phyloP scores from a whole-genome alignment of 2,797 vertebrate genomes.

The Rhabdophis nuchalis region DNA sequence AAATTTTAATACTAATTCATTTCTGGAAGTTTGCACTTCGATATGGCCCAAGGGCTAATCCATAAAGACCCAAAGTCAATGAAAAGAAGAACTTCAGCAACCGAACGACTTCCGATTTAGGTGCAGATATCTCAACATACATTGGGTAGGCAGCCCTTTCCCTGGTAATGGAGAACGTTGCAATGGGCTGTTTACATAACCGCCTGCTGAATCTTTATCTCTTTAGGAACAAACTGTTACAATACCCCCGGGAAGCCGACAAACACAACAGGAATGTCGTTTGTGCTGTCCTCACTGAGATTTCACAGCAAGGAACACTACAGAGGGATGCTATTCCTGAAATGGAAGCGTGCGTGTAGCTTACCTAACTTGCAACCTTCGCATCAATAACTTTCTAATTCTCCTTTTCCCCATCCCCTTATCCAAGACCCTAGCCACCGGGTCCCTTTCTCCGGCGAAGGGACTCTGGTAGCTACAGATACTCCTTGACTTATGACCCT shows the following conservation, averaged over 20 bases:
- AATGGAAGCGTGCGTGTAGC: background rate
- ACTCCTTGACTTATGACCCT: background rate
- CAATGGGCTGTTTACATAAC: background rate
- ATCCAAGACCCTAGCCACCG: background rate
- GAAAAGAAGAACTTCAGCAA: background rate
- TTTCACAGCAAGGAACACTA: background rate
- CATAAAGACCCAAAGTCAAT: too few species aligned
- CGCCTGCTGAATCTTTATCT: background rate
- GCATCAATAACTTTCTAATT: background rate
- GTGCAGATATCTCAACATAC: background rate
- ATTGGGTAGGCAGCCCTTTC: background rate
- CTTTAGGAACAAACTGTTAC: background rate
- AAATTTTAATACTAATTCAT: too few species aligned
- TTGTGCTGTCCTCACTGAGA: background rate
- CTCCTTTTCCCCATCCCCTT: background rate
- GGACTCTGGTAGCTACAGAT: background rate
- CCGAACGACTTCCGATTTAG: background rate
- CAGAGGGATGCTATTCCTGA: background rate
- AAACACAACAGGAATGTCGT: background rate
- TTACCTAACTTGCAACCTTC: background rate
- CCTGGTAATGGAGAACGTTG: background rate
- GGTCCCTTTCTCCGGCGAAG: background rate
- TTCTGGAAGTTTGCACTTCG: too few species aligned
- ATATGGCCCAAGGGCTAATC: too few species aligned
- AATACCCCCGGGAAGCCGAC: background rate